Evolutionary conservation across 2,113 vertebrate genomes (phyloP), one percentile per base, ranked within the genome.

Genomic region (Carassius carassius): DNA sequence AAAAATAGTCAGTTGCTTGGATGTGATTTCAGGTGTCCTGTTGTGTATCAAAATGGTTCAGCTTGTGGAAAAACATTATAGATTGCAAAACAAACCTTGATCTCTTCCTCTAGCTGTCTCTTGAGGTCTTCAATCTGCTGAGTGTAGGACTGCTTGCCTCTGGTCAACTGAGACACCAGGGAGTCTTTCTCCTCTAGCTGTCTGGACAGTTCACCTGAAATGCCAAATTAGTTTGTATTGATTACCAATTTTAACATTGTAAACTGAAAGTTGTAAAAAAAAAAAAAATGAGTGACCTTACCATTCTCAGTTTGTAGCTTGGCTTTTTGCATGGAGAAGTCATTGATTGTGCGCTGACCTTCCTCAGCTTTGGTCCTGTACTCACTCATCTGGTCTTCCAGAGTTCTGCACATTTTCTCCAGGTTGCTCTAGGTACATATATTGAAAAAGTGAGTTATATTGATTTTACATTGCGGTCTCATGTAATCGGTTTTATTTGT

Each of bases 101-200:
- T 63, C 72, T 96, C 95, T 47, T 96, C 95, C 21, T 96, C 95
- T 49, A 96, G 77, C n/a, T 95, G 95, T 83, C 95, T 93, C 65
- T 95, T 95, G 29, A 95, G 92, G 75, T 95, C 95, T 41, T 95
- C 95, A 90, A 94, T 79, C 60, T 95, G 95, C 85, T 95, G 95
- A 3, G 91, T 94, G 51, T 93, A 94, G 12, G 94, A 93, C 19
- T 94, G 94, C 44, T 95, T 96, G 2, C 94, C 94, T 54, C 95
- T 90, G 1, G 94, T 95, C 49, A 95, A 89, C 88, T 96, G 95
- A 2, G 93, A 94, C 44, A 96, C 91, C 41, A 95, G 63, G 0
- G 94, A 91, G 51, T 95, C 95, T 77, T 95, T 95, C 72, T 95
- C 95, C 70, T 95, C 95, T 12, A 95, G 87, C 70, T 94, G 95